These are phyloP conservation scores for Saccostrea echinata DNA, from an alignment of 1,140 invertebrate genomes.

Conservation along the genomic window DNA sequence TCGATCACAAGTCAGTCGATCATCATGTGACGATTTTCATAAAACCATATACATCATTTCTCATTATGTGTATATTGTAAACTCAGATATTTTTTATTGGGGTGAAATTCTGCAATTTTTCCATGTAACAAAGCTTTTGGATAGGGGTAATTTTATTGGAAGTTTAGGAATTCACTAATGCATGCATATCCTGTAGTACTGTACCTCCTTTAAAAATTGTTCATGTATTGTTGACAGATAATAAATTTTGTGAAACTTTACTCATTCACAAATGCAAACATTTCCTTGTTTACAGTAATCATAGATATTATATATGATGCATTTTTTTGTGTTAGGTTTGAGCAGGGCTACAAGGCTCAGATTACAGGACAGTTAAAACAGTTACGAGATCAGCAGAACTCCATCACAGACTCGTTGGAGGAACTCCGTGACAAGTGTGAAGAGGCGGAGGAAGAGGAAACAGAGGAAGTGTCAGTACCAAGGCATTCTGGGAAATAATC, in stretches of 20 bases:
- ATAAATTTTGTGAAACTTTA: too few species aligned
- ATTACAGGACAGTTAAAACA: constrained; percentile 50
- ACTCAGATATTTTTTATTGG: background rate
- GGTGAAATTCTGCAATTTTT: background rate
- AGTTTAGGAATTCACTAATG: background rate
- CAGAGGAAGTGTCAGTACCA: constrained; percentile 11
- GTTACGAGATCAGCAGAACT: constrained; percentile 61
- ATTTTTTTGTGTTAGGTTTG: constrained; percentile 53
- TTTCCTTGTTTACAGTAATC: too few species aligned
- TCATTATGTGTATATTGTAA: too few species aligned
- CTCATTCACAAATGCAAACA: too few species aligned
- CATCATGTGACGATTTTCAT: too few species aligned
- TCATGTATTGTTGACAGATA: too few species aligned
- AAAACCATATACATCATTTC: too few species aligned
- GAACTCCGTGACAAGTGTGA: constrained; percentile 57
- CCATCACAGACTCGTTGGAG: constrained; percentile 57
- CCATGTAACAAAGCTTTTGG: too few species aligned
- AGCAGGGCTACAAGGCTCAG: constrained; percentile 60
- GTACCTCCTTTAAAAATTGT: too few species aligned
- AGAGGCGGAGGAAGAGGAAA: constrained; percentile 53
- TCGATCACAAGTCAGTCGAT: too few species aligned
- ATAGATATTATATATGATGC: too few species aligned
- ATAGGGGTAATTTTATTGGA: background rate
- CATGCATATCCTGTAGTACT: too few species aligned
- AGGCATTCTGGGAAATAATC: background rate